phyloP scores from a whole-genome alignment of 2,888 invertebrate genomes.

The Volucella bombylans region DNA sequence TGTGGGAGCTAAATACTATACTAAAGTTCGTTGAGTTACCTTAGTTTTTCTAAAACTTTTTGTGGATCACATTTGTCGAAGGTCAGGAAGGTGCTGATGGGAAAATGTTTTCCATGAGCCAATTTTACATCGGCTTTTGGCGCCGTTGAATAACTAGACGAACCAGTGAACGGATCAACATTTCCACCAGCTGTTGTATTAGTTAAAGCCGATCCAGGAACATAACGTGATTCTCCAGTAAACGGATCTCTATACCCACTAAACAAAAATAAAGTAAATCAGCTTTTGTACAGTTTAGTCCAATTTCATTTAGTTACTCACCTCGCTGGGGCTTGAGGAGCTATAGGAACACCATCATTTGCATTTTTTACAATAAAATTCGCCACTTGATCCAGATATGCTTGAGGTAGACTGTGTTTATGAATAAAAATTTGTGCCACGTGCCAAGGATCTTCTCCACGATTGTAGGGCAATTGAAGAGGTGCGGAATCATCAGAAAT shows the following conservation, averaged over 20 bases:
- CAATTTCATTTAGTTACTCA: constrained; percentile 22
- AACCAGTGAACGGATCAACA: constrained; percentile 88
- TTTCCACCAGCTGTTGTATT: constrained; percentile 80
- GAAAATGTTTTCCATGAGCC: constrained; percentile 80
- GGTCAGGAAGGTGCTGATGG: constrained; percentile 84
- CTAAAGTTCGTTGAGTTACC: constrained; percentile 74
- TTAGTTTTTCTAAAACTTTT: constrained; percentile 89
- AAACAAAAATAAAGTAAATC: constrained; percentile 38
- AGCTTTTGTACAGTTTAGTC: too few relatives aligned
- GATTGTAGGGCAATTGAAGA: constrained; percentile 95
- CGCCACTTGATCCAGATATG: constrained; percentile 94
- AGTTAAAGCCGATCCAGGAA: constrained; percentile 83
- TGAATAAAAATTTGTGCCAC: constrained; percentile 95
- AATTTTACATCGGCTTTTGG: constrained; percentile 78
- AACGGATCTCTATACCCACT: constrained; percentile 86
- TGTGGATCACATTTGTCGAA: constrained; percentile 91
- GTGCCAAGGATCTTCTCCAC: constrained; percentile 94
- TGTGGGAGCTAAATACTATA: too few relatives aligned
- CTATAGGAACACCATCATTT: constrained; percentile 47
- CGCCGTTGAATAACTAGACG: constrained; percentile 87
- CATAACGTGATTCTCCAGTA: constrained; percentile 87
- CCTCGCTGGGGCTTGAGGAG: constrained; percentile 74
- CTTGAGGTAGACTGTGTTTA: constrained; percentile 91
- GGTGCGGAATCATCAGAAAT: constrained; percentile 94
- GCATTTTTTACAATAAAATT: constrained; percentile 95